phyloP scores from a whole-genome alignment of 1,140 invertebrate genomes.

The Chlorops oryzae region DNA sequence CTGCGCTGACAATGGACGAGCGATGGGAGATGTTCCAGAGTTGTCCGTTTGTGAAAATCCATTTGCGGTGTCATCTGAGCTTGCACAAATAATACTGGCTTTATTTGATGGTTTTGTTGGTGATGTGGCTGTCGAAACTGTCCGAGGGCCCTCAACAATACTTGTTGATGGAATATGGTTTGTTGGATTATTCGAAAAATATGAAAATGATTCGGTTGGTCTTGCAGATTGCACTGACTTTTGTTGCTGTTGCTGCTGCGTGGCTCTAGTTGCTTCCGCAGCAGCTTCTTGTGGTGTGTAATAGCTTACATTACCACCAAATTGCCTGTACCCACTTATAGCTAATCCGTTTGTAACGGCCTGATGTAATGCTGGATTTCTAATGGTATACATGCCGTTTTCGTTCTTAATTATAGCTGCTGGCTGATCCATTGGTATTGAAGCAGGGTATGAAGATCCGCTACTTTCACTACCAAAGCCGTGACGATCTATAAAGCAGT shows the following conservation, averaged over 20 bases:
- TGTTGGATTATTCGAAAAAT: slow-evolving; percentile 35
- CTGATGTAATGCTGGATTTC: slow-evolving; percentile 56
- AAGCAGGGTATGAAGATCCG: no score
- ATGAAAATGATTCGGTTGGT: slow-evolving; percentile 30
- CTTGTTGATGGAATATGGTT: neutral
- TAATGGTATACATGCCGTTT: slow-evolving; percentile 74
- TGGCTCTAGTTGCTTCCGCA: slow-evolving; percentile 35
- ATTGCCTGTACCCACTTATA: slow-evolving; percentile 38
- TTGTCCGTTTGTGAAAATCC: slow-evolving; percentile 1
- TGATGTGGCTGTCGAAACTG: no score
- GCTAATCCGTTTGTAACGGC: slow-evolving; percentile 40
- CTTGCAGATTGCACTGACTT: slow-evolving; percentile 4
- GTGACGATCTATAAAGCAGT: no score
- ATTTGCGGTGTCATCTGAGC: slow-evolving; percentile 18
- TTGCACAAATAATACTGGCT: slow-evolving; percentile 47
- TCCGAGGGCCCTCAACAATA: no score
- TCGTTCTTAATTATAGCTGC: slow-evolving; percentile 65
- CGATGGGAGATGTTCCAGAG: slow-evolving; percentile 36
- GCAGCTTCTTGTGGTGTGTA: slow-evolving; percentile 39
- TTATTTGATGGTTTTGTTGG: slow-evolving; percentile 46
- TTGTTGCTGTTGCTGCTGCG: slow-evolving; percentile 29
- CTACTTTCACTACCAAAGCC: no score
- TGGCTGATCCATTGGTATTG: slow-evolving; percentile 42
- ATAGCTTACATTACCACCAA: slow-evolving; percentile 37
- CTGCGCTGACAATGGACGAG: slow-evolving; percentile 29